A percentile compares a stretch with the other conserved stretches of the same genome.
Conservation (phyloP, 2,888 invertebrate species). For the Prostheceraeus crozeri region DNA sequence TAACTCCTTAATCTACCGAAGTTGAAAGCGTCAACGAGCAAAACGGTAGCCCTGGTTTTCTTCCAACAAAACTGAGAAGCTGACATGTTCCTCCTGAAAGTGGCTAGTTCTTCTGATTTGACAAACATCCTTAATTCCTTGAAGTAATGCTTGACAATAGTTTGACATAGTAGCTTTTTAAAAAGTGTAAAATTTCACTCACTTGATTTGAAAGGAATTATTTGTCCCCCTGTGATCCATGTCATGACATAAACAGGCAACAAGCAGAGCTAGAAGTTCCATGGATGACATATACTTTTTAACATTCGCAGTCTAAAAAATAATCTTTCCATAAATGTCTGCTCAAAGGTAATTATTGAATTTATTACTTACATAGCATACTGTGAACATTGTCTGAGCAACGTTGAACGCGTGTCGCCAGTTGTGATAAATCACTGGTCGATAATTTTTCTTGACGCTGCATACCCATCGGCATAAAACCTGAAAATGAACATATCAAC, state of each 20-base stretch:
- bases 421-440: constrained; percentile 88
- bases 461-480: constrained; percentile 64
- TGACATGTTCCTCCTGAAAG: too few species aligned
- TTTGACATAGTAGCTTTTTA: too few species aligned
- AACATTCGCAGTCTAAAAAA: constrained; percentile 24
- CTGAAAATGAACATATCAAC: constrained; percentile 22
- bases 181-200: too few species aligned
- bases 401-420: constrained; percentile 69
- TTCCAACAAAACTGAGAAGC: too few species aligned
- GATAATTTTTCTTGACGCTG: constrained; percentile 87
- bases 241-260: constrained; percentile 88
- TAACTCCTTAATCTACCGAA: too few species aligned
- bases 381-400: constrained; percentile 61
- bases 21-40: too few species aligned
- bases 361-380: constrained; percentile 57
- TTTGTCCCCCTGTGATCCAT: constrained; percentile 90
- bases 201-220: constrained; percentile 83
- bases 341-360: too few species aligned
- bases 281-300: constrained; percentile 68
- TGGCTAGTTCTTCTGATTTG: too few species aligned
- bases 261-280: constrained; percentile 77
- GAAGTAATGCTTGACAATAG: too few species aligned
- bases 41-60: too few species aligned
- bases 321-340: background rate
- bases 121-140: too few species aligned